phyloP scores from a whole-genome alignment of 2,888 invertebrate genomes.

The Lasius fuliginosus region DNA sequence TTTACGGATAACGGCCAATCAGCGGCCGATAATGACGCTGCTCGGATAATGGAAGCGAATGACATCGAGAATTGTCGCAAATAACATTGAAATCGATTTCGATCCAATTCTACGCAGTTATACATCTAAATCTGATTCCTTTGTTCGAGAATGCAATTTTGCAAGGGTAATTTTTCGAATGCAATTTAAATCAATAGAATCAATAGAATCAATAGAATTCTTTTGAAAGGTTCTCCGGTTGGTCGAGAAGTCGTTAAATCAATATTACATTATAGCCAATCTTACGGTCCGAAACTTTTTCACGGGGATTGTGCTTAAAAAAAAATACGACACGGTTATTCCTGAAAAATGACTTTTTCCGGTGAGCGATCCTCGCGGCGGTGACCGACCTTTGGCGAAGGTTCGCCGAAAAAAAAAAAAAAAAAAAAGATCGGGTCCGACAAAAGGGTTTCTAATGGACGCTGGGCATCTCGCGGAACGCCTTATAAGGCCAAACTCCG shows the following conservation, averaged over 20 bases:
- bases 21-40: conserved; percentile 20
- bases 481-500: conserved; percentile 82
- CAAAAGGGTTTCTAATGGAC: conserved; percentile 83
- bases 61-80: conserved; percentile 18
- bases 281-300: neutral
- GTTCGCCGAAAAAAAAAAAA: conserved; percentile 72
- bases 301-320: neutral
- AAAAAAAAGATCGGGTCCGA: conserved; percentile 76
- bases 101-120: neutral
- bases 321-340: neutral
- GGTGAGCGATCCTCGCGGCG: neutral
- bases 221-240: neutral
- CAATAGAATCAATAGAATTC: neutral
- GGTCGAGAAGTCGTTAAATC: neutral
- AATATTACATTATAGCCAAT: neutral
- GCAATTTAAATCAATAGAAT: neutral
- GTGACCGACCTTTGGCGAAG: conserved; percentile 60
- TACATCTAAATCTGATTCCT: neutral
- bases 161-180: neutral
- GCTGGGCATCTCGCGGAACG: conserved; percentile 77
- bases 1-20: conserved; percentile 21
- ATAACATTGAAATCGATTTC: neutral
- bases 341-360: conserved; percentile 23
- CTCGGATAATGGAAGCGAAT: conserved; percentile 5
- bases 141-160: neutral